Percentiles rank a stretch among this genome's conserved stretches.
These are phyloP conservation scores for Eugnorisma glareosa DNA, from an alignment of 2,888 invertebrate genomes.

Conservation along the genomic window DNA sequence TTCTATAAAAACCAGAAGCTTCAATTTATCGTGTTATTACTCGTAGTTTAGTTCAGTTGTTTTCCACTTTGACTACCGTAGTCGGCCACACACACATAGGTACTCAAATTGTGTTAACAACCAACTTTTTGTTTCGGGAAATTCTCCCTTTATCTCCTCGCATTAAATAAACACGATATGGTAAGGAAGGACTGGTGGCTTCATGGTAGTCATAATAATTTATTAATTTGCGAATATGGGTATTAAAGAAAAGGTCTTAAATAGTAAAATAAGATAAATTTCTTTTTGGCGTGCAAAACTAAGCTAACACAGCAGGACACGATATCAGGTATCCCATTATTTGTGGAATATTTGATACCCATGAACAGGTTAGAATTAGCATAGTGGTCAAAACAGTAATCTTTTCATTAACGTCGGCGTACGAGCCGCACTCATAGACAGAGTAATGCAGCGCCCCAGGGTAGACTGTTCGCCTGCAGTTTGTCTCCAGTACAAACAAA, in stretches of 20 bases:
- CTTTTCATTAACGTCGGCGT: neutral
- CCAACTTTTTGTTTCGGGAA: neutral
- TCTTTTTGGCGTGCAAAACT: neutral
- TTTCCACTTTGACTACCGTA: neutral
- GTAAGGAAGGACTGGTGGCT: neutral
- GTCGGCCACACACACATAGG: neutral
- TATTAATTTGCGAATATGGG: too few species aligned
- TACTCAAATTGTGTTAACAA: neutral
- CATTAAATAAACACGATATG: neutral
- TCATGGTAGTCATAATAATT: too few species aligned
- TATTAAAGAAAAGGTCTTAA: too few species aligned
- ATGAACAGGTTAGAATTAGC: neutral
- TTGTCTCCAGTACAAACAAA: neutral
- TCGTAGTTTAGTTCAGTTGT: constrained; percentile 31
- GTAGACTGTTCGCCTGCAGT: neutral
- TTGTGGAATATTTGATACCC: too few species aligned
- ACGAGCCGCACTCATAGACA: neutral
- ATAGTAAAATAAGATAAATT: too few species aligned
- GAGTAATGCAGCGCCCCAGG: too few species aligned
- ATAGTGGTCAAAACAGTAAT: neutral
- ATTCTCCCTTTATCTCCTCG: neutral
- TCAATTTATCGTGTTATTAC: constrained; percentile 11
- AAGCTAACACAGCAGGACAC: neutral
- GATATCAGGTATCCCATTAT: neutral
- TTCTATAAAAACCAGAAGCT: constrained; percentile 4